phyloP scores from a whole-genome alignment of 64 coral and sea anemone genomes.

The Montipora capricornis region DNA sequence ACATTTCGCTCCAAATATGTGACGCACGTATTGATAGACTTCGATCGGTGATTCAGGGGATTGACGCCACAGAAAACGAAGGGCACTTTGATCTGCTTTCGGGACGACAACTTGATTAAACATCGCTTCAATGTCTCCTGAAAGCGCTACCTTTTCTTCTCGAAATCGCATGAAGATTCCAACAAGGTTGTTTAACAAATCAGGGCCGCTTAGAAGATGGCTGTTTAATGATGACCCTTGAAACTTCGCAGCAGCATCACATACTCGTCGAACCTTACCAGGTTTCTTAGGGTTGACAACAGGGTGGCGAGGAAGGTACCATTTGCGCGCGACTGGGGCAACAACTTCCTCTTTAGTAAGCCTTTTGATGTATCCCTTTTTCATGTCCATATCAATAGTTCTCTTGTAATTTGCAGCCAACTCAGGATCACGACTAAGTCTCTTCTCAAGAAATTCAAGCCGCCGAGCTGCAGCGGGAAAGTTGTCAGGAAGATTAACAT shows the following conservation, averaged over 20 bases:
- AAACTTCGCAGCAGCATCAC: constrained; percentile 50
- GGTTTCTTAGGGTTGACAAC: constrained; percentile 21
- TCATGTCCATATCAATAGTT: too few species aligned
- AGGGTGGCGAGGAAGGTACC: constrained; percentile 34
- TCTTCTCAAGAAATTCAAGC: too few species aligned
- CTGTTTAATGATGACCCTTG: constrained; percentile 29
- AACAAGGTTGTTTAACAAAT: constrained; percentile 14
- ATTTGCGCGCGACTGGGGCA: background rate
- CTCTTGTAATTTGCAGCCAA: too few species aligned
- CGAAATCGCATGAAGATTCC: constrained; percentile 31
- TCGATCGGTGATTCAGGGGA: background rate
- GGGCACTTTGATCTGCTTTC: background rate
- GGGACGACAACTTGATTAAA: constrained; percentile 45
- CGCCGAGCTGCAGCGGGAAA: too few species aligned
- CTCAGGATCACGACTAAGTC: too few species aligned
- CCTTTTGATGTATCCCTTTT: too few species aligned
- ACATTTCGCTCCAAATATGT: constrained; percentile 54
- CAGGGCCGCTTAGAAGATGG: constrained; percentile 23
- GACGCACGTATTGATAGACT: constrained; percentile 32
- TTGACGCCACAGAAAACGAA: constrained; percentile 18
- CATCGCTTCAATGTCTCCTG: constrained; percentile 53
- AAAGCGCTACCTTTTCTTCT: constrained; percentile 42
- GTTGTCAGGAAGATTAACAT: too few species aligned
- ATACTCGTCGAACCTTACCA: constrained; percentile 28
- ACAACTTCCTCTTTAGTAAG: too few species aligned